phyloP scores from a whole-genome alignment of 2,888 invertebrate species.

The Drosophila limbata region DNA sequence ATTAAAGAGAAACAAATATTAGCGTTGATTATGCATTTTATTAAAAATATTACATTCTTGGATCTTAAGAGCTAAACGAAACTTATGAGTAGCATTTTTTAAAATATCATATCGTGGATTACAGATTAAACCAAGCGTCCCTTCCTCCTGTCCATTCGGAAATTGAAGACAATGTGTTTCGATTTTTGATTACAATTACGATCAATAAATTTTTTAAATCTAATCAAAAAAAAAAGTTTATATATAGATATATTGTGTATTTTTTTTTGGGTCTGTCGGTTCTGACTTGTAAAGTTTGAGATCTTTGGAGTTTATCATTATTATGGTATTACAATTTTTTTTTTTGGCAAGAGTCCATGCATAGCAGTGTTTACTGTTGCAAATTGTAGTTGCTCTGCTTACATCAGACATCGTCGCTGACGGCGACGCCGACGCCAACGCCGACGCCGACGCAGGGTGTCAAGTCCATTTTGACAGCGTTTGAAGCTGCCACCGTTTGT shows the following conservation, averaged over 20 bases:
- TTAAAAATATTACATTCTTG: slow-evolving; percentile 65
- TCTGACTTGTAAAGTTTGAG: slow-evolving; percentile 9
- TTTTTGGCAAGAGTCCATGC: slow-evolving; percentile 4
- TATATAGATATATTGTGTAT: neutral
- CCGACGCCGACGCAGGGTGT: slow-evolving; percentile 51
- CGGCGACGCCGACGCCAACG: slow-evolving; percentile 45
- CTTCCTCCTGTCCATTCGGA: neutral
- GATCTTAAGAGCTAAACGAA: slow-evolving; percentile 48
- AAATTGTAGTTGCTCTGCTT: slow-evolving; percentile 9
- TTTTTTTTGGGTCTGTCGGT: slow-evolving; percentile 1
- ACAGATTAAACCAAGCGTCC: slow-evolving; percentile 20
- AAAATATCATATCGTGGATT: slow-evolving; percentile 51
- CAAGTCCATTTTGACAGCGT: slow-evolving; percentile 72
- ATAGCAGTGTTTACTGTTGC: slow-evolving; percentile 9
- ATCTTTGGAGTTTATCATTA: slow-evolving; percentile 3
- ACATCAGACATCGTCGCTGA: slow-evolving; percentile 66
- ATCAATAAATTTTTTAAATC: slow-evolving; percentile 36
- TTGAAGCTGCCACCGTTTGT: slow-evolving; percentile 25
- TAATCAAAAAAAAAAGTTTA: slow-evolving; percentile 48
- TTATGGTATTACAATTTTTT: slow-evolving; percentile 15
- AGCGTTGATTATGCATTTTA: slow-evolving; percentile 56
- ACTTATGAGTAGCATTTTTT: slow-evolving; percentile 31
- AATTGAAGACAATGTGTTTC: slow-evolving; percentile 21
- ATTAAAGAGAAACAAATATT: neutral
- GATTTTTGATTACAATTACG: slow-evolving; percentile 39